phyloP scores from a whole-genome alignment of 2,888 invertebrate genomes.

The Caenorhabditis sp. region DNA sequence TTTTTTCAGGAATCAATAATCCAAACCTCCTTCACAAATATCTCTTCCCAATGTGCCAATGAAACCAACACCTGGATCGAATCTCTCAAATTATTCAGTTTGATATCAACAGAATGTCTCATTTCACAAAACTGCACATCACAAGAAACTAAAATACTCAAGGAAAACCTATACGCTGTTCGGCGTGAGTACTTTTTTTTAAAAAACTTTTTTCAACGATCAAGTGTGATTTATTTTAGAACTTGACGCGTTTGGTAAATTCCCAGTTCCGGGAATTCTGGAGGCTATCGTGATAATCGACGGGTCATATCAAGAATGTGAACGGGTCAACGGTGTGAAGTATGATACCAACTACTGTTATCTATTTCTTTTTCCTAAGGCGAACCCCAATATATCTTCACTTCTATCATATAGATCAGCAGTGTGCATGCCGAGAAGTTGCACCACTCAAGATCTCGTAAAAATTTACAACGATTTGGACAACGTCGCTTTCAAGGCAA shows the following conservation, averaged over 20 bases:
- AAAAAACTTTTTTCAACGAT: background rate
- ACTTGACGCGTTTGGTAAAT: slow-evolving; percentile 27
- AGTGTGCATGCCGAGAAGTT: slow-evolving; percentile 34
- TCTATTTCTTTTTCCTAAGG: no score
- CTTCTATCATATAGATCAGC: slow-evolving; percentile 6
- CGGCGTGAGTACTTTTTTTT: slow-evolving; percentile 10
- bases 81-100: no score
- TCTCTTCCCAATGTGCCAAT: no score
- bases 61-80: no score
- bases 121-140: no score
- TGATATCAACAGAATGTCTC: no score
- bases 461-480: background rate
- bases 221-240: slow-evolving; percentile 5
- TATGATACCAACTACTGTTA: slow-evolving; percentile 36
- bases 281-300: slow-evolving; percentile 19
- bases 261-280: slow-evolving; percentile 14
- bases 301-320: slow-evolving; percentile 32
- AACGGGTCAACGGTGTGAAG: slow-evolving; percentile 11
- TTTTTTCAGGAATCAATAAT: no score
- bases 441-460: slow-evolving; percentile 2
- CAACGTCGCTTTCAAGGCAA: slow-evolving; percentile 16
- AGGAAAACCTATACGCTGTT: slow-evolving; percentile 23
- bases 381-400: no score
- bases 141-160: background rate
- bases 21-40: no score